Evolutionary conservation across 2,797 vertebrate species (phyloP).

Genomic region (Falco novaeseelandiae): DNA sequence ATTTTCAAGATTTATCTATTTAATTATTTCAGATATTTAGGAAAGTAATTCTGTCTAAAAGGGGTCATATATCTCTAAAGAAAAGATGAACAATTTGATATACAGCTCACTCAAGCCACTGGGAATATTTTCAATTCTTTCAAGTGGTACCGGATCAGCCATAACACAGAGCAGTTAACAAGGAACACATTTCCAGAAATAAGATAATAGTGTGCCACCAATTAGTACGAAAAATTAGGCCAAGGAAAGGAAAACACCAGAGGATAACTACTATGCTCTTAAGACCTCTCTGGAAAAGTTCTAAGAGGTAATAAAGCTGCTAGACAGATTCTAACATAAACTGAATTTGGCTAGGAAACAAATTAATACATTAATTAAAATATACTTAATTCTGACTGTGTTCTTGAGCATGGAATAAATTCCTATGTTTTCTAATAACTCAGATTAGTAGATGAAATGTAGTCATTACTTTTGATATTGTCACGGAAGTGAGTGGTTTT

Average conservation of each 20-base stretch:
- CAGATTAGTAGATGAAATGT: background rate
- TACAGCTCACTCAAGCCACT: background rate
- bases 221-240: constrained; percentile 41
- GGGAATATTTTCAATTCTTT: constrained; percentile 11
- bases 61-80: background rate
- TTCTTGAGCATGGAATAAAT: background rate
- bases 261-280: constrained; percentile 9
- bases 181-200: constrained; percentile 33
- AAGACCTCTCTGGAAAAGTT: constrained; percentile 29
- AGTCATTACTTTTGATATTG: background rate
- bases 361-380: background rate
- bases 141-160: background rate
- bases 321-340: constrained; percentile 16
- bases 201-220: constrained; percentile 21
- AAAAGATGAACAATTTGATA: constrained; percentile 14
- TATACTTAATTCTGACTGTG: background rate
- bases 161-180: constrained; percentile 20
- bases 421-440: background rate
- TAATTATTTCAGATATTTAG: constrained; percentile 20
- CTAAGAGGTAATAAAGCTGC: constrained; percentile 21
- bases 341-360: background rate
- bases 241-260: constrained; percentile 37
- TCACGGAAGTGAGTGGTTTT: background rate
- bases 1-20: background rate
- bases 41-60: constrained; percentile 16